Evolutionary conservation across 2,888 invertebrate species (phyloP), one percentile per base, ranked within the genome.

Genomic region (Hemicrepidius hirtus): DNA sequence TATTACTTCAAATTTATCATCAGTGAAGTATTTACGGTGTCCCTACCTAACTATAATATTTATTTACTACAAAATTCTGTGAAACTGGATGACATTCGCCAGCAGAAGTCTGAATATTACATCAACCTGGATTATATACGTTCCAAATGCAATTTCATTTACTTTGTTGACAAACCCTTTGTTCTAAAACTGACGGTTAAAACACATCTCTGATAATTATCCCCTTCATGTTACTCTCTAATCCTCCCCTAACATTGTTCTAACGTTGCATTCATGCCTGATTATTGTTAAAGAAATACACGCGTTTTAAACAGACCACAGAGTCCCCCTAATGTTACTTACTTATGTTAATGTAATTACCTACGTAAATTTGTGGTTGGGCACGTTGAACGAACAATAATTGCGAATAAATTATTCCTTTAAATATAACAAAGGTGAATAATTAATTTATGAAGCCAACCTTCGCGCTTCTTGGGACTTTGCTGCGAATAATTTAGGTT

Each of bases 161-260:
- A 66, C 18, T 65, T 66, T 41, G 55, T 57, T 66, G 57, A 66
- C 66, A 66, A 66, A 66, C 66, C 44, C 66, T 66, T 66, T 57
- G 57, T 66, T 66, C 66, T 32, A 37, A 55, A 37, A 65, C 64
- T 65, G 64, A 53, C 64, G 64, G 35, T 50, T 65, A 53, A 53
- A 66, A 66, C 57, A 66, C 55, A 44, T 66, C 57, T 66, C 41
- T 46, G 55, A 57, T 44, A 66, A 66, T 66, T 66, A 66, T 66
- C 55, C 44, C 40, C 49, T 37, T 57, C 28, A 32, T 66, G 66
- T 55, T 66, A 32, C 32, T 57, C 44, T 41, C 32, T 44, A 66
- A 66, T 57, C 66, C 44, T 66, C 41, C 20, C 40, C 41, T 65
- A 65, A 49, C 41, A 20, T 65, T 53, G 32, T 44, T 66, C 28